phyloP scores from a whole-genome alignment of 2,888 invertebrate species.

The Brachyptera putata region DNA sequence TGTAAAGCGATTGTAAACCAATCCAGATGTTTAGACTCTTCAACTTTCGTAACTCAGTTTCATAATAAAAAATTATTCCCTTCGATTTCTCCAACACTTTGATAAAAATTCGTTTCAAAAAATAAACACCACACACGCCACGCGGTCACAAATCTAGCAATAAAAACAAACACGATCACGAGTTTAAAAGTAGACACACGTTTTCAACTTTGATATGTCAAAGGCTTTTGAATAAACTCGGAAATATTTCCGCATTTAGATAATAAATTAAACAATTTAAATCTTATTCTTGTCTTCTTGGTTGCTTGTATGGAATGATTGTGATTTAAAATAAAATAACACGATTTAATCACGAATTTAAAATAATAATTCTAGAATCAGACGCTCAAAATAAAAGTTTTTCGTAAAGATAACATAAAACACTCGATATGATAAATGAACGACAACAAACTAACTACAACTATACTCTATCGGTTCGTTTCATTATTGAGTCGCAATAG shows the following conservation, averaged over 20 bases:
- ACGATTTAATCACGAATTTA: neutral
- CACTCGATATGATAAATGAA: too few relatives aligned
- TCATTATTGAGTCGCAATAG: neutral
- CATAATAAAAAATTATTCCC: neutral
- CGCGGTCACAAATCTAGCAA: neutral
- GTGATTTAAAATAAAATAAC: constrained; percentile 2
- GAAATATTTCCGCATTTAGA: neutral
- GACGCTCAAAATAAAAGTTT: neutral
- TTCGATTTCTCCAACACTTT: neutral
- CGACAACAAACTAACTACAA: too few relatives aligned
- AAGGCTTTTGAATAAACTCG: neutral
- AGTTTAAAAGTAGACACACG: neutral
- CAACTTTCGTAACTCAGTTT: too few relatives aligned
- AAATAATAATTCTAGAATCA: neutral
- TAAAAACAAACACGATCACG: neutral
- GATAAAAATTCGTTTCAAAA: neutral
- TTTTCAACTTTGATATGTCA: neutral
- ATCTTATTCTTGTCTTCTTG: constrained; percentile 2
- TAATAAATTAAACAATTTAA: neutral
- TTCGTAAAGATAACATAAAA: too few relatives aligned
- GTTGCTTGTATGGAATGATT: constrained; percentile 2
- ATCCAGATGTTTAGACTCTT: too few relatives aligned
- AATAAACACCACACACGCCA: neutral
- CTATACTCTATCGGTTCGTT: constrained; percentile 8
- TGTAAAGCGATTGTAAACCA: too few relatives aligned